Conservation (phyloP, 2,888 invertebrate species). For the Eristalinus aeneus region DNA sequence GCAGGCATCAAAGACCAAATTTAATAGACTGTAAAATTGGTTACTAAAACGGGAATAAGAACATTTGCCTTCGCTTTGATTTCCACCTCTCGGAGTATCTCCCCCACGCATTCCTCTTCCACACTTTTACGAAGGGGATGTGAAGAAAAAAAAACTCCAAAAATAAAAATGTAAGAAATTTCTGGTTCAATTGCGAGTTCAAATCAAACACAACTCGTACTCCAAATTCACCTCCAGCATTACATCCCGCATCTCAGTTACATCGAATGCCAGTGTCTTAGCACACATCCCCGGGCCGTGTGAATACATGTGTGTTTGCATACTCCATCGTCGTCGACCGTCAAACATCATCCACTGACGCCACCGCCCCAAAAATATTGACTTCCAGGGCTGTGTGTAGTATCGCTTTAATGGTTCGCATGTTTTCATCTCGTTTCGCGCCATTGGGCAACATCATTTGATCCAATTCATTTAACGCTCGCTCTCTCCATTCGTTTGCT, state of each 20-base stretch:
- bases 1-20: conserved; percentile 12
- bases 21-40: conserved; percentile 22
- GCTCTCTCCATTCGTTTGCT: not conserved
- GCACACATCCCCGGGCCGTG: not conserved
- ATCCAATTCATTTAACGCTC: conserved; percentile 65
- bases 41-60: conserved; percentile 6
- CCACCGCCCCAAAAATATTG: conserved; percentile 37
- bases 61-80: not conserved
- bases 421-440: conserved; percentile 70
- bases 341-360: not conserved
- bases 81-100: not conserved
- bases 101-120: not conserved
- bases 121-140: not conserved
- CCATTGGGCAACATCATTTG: conserved; percentile 69
- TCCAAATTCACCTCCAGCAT: no score
- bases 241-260: conserved; percentile 38
- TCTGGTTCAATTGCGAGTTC: conserved; percentile 14
- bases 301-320: conserved; percentile 27
- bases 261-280: conserved; percentile 2
- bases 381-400: conserved; percentile 35
- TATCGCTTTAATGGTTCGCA: conserved; percentile 66
- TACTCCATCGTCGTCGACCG: conserved; percentile 8
- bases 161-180: not conserved
- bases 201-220: conserved; percentile 36
- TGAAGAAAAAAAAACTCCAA: not conserved